Evolutionary conservation across 1,140 invertebrate species (phyloP).

Genomic region (Limonius californicus): DNA sequence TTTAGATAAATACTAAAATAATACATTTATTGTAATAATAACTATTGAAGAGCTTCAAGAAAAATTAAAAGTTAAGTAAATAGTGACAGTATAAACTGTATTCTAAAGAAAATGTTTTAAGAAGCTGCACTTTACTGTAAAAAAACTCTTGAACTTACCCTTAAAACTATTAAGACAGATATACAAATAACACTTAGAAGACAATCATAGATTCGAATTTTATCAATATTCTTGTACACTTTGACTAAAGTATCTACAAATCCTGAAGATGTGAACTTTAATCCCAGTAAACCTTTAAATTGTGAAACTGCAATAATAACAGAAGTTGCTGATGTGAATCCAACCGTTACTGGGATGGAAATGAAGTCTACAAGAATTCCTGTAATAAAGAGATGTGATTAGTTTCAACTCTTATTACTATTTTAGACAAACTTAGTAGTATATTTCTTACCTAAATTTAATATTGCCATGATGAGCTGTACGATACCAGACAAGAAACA

Average conservation of each 20-base stretch:
- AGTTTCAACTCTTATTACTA: too few species aligned
- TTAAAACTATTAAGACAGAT: conserved; percentile 61
- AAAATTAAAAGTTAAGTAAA: too few species aligned
- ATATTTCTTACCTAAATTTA: conserved; percentile 65
- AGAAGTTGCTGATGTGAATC: conserved; percentile 91
- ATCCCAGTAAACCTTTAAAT: conserved; percentile 76
- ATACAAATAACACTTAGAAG: conserved; percentile 69
- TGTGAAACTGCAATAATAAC: conserved; percentile 88
- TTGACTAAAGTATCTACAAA: conserved; percentile 67
- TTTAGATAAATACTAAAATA: too few species aligned
- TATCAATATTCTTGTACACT: conserved; percentile 58
- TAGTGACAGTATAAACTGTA: conserved; percentile 17
- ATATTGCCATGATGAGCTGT: conserved; percentile 76
- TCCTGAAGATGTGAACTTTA: conserved; percentile 68
- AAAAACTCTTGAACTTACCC: too few species aligned
- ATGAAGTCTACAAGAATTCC: conserved; percentile 95
- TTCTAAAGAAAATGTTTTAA: not conserved
- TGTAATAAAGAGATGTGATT: conserved; percentile 46
- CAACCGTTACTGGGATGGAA: conserved; percentile 87
- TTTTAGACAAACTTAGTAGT: not conserved
- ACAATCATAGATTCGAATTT: conserved; percentile 63
- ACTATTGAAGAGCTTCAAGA: too few species aligned
- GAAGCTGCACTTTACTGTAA: not conserved
- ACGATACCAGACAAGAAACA: conserved; percentile 80
- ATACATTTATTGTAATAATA: too few species aligned